Percentiles rank a stretch among this genome's conserved stretches.
Evolutionary conservation across 2,797 vertebrate genomes (phyloP).

Genomic region (Tolypeutes matacus): DNA sequence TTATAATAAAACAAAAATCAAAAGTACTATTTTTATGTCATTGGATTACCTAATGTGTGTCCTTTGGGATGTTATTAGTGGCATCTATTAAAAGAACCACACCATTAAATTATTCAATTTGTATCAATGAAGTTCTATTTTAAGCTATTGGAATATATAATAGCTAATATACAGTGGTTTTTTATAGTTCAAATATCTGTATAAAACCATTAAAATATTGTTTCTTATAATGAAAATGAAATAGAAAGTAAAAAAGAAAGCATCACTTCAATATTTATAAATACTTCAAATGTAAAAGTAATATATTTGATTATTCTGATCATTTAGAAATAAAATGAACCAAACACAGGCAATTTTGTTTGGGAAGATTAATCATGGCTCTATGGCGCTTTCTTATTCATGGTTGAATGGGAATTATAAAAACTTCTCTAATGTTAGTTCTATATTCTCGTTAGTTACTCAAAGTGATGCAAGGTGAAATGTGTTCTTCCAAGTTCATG

Average conservation of each 20-base stretch:
- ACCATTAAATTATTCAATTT: neutral
- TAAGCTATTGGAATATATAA: neutral
- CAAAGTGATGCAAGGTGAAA: neutral
- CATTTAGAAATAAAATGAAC: neutral
- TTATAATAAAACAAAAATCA: conserved; percentile 36
- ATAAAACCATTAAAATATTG: neutral
- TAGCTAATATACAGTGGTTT: neutral
- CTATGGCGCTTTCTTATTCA: neutral
- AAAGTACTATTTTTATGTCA: neutral
- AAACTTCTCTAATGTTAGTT: neutral
- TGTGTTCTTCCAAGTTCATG: neutral
- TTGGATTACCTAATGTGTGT: neutral
- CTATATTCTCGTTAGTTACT: neutral
- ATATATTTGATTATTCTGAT: neutral
- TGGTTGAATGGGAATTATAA: neutral
- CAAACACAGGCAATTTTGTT: neutral
- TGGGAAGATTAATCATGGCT: neutral
- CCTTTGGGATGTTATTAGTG: neutral
- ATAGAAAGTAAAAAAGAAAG: neutral
- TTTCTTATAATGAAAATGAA: neutral
- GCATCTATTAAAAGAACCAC: neutral
- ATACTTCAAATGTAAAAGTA: neutral
- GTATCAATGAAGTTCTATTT: neutral
- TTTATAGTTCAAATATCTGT: neutral
- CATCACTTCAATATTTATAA: neutral